Base-by-base conservation (phyloP, 2,797 vertebrate species). In the Prionace glauca region DNA sequence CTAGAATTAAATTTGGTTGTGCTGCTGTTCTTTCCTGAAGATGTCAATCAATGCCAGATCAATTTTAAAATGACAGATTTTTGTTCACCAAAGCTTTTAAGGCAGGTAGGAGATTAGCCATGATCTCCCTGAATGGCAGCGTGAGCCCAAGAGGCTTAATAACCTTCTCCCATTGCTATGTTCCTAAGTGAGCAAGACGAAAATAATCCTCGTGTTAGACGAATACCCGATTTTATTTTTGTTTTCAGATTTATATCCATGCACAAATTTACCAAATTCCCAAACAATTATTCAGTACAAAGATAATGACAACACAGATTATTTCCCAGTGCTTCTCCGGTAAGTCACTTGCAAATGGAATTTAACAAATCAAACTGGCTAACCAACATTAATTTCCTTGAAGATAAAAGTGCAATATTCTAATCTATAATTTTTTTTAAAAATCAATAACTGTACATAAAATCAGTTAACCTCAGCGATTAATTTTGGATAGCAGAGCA, bases 261-360 rank as follows among this genome's bases (percentile, higher is more conserved):
- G 32, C 50, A 95, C 16, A 56, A 77, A 14, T 32, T 95, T 77
- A 72, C 29, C 45, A 67, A 92, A 36, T 92, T 92, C 32, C 32
- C 36, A 50, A 94, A 74, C 3, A 2, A 32, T 95, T 95, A 50
- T 56, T 29, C 45, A 60, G 77, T 60, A 29, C 71, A 56, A 32
- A 95, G 93, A 50, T 74, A 74, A 95, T 72, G 36, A 74, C 71
- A 95, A 95, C 56, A 45, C 69, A 77, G 67, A 77, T 95, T 95
- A 74, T n/a, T 74, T 72, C 50, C 18, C 22, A 56, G 5, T 50
- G 41, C 50, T 12, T 77, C 71, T 74, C 69, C 32, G 29, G 45
- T 20, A 77, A 95, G 93, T 56, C 71, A 74, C 69, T 50, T 94
- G 56, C 41, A 29, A 72, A 72, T 50, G 50, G 24, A 95, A 45